A percentile compares a stretch with the other conserved stretches of the same genome.
Evolutionary conservation across 1,140 invertebrate species (phyloP).

Genomic region (Drosophila lini): DNA sequence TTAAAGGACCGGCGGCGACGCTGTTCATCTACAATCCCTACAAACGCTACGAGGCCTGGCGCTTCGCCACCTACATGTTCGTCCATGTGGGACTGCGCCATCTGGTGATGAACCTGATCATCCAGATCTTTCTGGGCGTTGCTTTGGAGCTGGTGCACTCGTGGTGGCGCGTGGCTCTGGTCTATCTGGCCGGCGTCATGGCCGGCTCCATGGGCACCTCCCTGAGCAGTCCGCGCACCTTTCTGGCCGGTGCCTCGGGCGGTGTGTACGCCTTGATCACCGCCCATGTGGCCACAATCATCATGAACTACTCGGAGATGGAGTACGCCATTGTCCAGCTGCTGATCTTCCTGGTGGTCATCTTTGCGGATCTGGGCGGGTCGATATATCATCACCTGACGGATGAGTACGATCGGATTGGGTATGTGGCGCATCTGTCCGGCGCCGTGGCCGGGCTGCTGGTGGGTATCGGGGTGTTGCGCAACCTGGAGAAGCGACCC

Average conservation of each 20-base stretch:
- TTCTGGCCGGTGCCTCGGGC: constrained; percentile 97
- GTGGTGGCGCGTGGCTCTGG: constrained; percentile 94
- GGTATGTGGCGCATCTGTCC: constrained; percentile 92
- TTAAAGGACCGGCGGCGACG: constrained; percentile 89
- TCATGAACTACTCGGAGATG: constrained; percentile 98
- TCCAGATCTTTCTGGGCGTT: constrained; percentile 96
- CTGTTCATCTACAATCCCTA: constrained; percentile 96
- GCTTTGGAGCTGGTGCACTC: constrained; percentile 98
- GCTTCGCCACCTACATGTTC: constrained; percentile 98
- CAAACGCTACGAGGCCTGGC: constrained; percentile 94
- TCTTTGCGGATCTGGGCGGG: constrained; percentile 90
- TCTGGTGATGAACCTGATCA: constrained; percentile 95
- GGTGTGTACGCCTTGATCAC: constrained; percentile 98
- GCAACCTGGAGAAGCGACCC: constrained; percentile 93
- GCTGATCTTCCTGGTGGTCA: constrained; percentile 91
- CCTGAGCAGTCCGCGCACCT: constrained; percentile 93
- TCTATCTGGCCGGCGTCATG: constrained; percentile 92
- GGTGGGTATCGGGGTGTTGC: constrained; percentile 94
- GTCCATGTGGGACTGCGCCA: constrained; percentile 96
- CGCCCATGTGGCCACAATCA: constrained; percentile 97
- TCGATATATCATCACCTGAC: constrained; percentile 91
- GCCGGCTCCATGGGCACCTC: constrained; percentile 95
- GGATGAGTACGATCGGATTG: constrained; percentile 89
- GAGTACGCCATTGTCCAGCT: constrained; percentile 93
- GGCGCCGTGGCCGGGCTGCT: constrained; percentile 89